These are phyloP conservation scores for Biston stratarius DNA, from an alignment of 2,888 invertebrate genomes.

Conservation along the genomic window DNA sequence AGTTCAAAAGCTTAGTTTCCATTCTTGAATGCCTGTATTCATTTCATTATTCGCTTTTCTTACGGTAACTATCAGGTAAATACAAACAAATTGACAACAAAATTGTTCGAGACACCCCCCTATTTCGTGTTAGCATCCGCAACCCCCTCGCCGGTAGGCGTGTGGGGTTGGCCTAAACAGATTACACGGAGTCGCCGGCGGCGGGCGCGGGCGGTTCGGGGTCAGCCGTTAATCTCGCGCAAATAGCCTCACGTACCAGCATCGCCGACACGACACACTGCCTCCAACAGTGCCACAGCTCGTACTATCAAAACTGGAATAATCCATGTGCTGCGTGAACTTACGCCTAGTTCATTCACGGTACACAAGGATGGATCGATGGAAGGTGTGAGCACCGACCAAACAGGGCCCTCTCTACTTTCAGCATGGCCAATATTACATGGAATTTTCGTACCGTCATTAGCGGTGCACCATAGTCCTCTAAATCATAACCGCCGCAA, in stretches of 20 bases:
- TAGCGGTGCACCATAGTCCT: slow-evolving; percentile 41
- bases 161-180: slow-evolving; percentile 58
- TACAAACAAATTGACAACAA: slow-evolving; percentile 31
- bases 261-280: slow-evolving; percentile 33
- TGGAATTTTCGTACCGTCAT: background rate
- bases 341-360: slow-evolving; percentile 6
- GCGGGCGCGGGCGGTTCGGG: slow-evolving; percentile 42
- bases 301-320: slow-evolving; percentile 8
- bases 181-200: slow-evolving; percentile 59
- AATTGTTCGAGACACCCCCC: slow-evolving; percentile 29
- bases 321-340: background rate
- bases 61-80: slow-evolving; percentile 15
- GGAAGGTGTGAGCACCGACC: slow-evolving; percentile 2
- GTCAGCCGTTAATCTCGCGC: slow-evolving; percentile 72
- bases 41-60: slow-evolving; percentile 6
- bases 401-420: background rate
- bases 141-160: slow-evolving; percentile 40
- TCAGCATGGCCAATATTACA: slow-evolving; percentile 30
- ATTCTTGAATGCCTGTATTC: slow-evolving; percentile 1
- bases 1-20: background rate
- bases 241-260: slow-evolving; percentile 74
- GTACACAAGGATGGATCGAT: slow-evolving; percentile 5
- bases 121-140: slow-evolving; percentile 35
- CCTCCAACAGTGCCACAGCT: slow-evolving; percentile 19
- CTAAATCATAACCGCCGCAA: slow-evolving; percentile 59